Evolutionary conservation across 2,888 invertebrate species (phyloP), one percentile per base, ranked within the genome.

Genomic region (Phlogophora meticulosa): DNA sequence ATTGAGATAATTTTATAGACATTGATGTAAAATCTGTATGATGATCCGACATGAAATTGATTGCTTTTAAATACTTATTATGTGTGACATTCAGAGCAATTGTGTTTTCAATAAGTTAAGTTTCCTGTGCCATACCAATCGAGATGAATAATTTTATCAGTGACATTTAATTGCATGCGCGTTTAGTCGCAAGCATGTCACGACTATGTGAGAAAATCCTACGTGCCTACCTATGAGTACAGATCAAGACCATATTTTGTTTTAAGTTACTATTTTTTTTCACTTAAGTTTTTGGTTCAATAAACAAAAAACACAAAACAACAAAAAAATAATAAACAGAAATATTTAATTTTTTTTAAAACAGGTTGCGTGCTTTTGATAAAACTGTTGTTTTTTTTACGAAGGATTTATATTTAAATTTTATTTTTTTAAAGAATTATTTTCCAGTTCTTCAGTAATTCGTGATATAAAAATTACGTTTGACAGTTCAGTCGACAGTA

Each of bases 71-170:
- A 63, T 70, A 64, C 61, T 55, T 73, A 66, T 28, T 80, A 70
- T 69, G 78, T 78, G 81, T 84, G 86, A 87, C 84, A 83, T 83
- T 76, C 73, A 82, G 80, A 84, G 80, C 85, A 82, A 84, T 83
- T 83, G 78, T 81, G 71, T 84, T 81, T 83, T 82, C 78, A 82
- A 83, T 82, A 82, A 71, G 53, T 86, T 87, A 89, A 87, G 87
- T 88, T 87, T 86, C 78, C 85, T 86, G 92, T 92, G 92, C 92
- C 92, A 92, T 92, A 92, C 83, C 77, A 72, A 71, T 78, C 78
- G 71, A 80, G 78, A 82, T 76, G 76, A 69, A 67, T 73, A 49
- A 49, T 83, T 81, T 81, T 81, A 78, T 65, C 40, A 60, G 79
- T 81, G 82, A 81, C 82, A 61, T 49, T 28, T 72, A 60, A 69